Evolutionary conservation across 2,113 vertebrate genomes (phyloP).

Genomic region (Henicopernis longicauda): DNA sequence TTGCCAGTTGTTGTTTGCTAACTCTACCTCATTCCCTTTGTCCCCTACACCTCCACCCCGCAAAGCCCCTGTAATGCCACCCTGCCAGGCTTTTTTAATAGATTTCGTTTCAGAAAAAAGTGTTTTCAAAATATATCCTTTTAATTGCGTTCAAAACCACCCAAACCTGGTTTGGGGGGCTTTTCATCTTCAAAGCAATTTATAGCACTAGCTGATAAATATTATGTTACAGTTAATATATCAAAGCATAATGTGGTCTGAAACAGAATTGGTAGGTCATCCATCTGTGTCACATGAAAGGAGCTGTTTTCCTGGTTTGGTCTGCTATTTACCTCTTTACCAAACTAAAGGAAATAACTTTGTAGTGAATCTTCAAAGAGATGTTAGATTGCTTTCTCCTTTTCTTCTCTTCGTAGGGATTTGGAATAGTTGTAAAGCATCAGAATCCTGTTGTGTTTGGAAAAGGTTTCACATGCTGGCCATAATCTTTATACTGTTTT

Average conservation of each 20-base stretch:
- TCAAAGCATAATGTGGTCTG: constrained; percentile 23
- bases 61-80: background rate
- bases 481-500: background rate
- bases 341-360: background rate
- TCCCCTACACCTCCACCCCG: background rate
- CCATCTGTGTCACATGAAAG: constrained; percentile 33
- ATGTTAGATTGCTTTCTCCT: background rate
- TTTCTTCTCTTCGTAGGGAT: background rate
- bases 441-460: background rate
- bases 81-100: background rate
- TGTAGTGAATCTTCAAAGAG: background rate
- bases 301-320: background rate
- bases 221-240: constrained; percentile 45
- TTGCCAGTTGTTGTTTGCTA: background rate
- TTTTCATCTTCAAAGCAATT: constrained; percentile 56
- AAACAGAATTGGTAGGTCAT: constrained; percentile 6
- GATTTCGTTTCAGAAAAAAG: background rate
- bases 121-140: background rate
- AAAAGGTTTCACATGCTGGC: background rate
- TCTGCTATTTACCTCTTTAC: background rate
- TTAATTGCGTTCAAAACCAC: background rate
- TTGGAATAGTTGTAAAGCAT: constrained; percentile 13
- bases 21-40: background rate
- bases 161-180: background rate
- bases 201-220: constrained; percentile 16